Conservation (phyloP, 2,797 vertebrate genomes). For the Lagothrix lagotricha region DNA sequence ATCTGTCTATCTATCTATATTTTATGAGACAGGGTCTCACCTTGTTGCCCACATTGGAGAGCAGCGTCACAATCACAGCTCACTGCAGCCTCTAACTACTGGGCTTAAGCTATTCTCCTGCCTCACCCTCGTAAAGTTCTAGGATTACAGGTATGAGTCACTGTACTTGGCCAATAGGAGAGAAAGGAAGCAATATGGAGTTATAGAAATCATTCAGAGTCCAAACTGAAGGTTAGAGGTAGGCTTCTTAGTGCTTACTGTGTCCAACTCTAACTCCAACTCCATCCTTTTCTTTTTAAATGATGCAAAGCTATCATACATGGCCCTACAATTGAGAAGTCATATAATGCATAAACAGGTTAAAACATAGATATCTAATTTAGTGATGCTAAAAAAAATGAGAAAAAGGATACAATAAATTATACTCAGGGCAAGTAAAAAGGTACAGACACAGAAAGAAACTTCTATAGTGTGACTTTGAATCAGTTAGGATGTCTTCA, state of each 20-base stretch:
- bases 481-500: constrained; percentile 20
- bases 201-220: background rate
- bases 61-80: too few species aligned
- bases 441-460: background rate
- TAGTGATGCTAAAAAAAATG: background rate
- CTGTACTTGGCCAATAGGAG: background rate
- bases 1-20: too few species aligned
- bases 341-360: background rate
- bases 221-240: background rate
- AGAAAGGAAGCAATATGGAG: background rate
- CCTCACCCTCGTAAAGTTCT: background rate
- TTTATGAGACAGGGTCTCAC: background rate
- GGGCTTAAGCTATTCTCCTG: too few species aligned
- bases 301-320: background rate
- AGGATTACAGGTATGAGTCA: background rate
- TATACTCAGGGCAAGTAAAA: background rate
- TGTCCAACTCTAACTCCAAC: background rate
- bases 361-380: background rate
- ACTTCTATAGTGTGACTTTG: background rate
- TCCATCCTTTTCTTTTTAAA: background rate
- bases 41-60: background rate
- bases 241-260: background rate
- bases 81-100: too few species aligned
- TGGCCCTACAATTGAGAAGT: background rate
- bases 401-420: background rate